Percentiles rank a stretch among this genome's conserved stretches.
Conservation (phyloP, 2,888 invertebrate genomes). For the Apamea epomidion region DNA sequence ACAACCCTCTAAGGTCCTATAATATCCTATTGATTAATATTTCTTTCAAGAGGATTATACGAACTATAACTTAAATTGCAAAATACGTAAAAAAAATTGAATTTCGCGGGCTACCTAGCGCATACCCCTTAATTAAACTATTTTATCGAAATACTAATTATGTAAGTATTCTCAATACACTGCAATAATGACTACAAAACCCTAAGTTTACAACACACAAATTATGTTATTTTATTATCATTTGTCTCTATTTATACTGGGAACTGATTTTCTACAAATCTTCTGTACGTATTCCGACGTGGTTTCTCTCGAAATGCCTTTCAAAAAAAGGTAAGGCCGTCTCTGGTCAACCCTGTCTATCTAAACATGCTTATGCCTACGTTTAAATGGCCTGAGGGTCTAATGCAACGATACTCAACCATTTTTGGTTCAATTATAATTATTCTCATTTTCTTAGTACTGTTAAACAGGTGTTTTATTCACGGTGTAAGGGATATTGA, state of each 20-base stretch:
- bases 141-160: slow-evolving; percentile 15
- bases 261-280: slow-evolving; percentile 34
- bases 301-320: slow-evolving; percentile 52
- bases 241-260: slow-evolving; percentile 31
- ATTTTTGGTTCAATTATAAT: background rate
- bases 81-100: background rate
- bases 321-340: slow-evolving; percentile 65
- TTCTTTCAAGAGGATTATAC: too few species aligned
- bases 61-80: too few species aligned
- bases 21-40: too few species aligned
- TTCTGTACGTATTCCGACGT: slow-evolving; percentile 31
- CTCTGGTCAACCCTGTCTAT: slow-evolving; percentile 65
- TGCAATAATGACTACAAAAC: slow-evolving; percentile 51
- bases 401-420: slow-evolving; percentile 41
- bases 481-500: background rate
- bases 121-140: background rate
- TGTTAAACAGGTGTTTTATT: background rate
- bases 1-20: too few species aligned
- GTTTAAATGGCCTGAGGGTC: slow-evolving; percentile 17
- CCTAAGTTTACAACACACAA: slow-evolving; percentile 43
- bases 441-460: background rate
- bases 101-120: background rate
- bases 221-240: slow-evolving; percentile 46
- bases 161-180: slow-evolving; percentile 30
- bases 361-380: slow-evolving; percentile 52